These are phyloP conservation scores for Hesperophylax magnus DNA, from an alignment of 1,140 invertebrate species.

Conservation along the genomic window DNA sequence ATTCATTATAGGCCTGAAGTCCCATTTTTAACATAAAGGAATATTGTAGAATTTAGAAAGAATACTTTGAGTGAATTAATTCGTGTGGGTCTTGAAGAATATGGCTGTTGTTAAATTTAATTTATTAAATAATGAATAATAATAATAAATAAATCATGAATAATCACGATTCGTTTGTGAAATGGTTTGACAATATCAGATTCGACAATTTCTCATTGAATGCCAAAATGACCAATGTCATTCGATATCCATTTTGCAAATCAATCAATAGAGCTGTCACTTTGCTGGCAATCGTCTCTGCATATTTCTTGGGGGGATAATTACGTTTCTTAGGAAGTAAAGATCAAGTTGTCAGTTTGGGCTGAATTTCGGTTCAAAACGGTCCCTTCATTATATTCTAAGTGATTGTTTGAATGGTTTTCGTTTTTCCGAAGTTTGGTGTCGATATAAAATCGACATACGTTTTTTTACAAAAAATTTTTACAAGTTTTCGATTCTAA, in stretches of 20 bases:
- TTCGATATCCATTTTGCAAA: not conserved
- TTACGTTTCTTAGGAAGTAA: not conserved
- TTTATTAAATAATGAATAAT: no score
- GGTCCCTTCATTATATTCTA: not conserved
- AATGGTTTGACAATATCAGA: not conserved
- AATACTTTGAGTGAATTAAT: no score
- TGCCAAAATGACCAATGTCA: not conserved
- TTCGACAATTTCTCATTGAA: not conserved
- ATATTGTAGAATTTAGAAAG: no score
- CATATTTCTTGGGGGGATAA: not conserved
- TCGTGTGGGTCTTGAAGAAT: no score
- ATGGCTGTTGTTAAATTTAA: no score
- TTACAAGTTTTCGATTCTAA: no score
- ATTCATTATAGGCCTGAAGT: no score
- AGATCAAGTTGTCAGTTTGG: not conserved
- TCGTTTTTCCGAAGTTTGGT: no score
- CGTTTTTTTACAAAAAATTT: no score
- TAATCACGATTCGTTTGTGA: not conserved
- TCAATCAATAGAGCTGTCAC: constrained; percentile 5
- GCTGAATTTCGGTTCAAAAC: not conserved
- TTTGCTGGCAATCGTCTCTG: constrained; percentile 5
- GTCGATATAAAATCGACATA: no score
- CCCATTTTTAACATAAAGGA: no score
- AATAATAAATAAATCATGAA: no score
- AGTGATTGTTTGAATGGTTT: not conserved